Base-by-base conservation (phyloP, 2,797 vertebrate species). In the Todus mexicanus region DNA sequence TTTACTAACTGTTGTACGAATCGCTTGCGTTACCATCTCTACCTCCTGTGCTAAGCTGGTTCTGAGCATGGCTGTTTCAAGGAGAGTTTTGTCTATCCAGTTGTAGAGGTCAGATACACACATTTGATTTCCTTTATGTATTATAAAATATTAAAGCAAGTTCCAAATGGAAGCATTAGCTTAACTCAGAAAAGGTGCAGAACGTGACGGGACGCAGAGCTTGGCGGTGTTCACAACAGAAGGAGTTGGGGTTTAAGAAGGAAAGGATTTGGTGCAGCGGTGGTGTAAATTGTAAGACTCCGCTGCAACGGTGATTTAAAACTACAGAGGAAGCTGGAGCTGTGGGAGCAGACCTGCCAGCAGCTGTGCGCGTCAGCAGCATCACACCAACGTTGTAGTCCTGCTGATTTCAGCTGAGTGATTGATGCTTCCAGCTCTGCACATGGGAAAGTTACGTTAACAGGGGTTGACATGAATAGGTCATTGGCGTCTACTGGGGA, bases 121-220 rank as follows among this genome's bases (percentile, higher is more conserved):
- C 21, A 43, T 66, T 75, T 53, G 31, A 84, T 86, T 93, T 83
- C n/a, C 42, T 79, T 83, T 63, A 40, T 54, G 17, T 56, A 42
- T 74, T 69, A 59, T 29, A 94, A 75, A 88, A 70, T 64, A 85
- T 18, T 79, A 80, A 79, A 79, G 70, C 45, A 92, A 85, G 48
- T 76, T 92, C 66, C 84, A 92, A 31, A 71, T 48, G 77, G 91
- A 92, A 91, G 86, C 64, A 43, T 87, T 70, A 61, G 61, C 33
- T 90, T 83, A 42, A 73, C 31, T 70, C 19, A 16, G 15, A 45
- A 77, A 84, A 89, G 53, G 65, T 92, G 74, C 82, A 91, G 79
- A 61, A 61, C 57, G 27, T 75, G 75, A 33, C 26, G 50, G 70
- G 74, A 35, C 61, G 29, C 73, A 86, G 54, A 91, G 81, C 48